Base-by-base conservation (phyloP, 2,888 invertebrate species). In the Mongoloraphidia duomilia region DNA sequence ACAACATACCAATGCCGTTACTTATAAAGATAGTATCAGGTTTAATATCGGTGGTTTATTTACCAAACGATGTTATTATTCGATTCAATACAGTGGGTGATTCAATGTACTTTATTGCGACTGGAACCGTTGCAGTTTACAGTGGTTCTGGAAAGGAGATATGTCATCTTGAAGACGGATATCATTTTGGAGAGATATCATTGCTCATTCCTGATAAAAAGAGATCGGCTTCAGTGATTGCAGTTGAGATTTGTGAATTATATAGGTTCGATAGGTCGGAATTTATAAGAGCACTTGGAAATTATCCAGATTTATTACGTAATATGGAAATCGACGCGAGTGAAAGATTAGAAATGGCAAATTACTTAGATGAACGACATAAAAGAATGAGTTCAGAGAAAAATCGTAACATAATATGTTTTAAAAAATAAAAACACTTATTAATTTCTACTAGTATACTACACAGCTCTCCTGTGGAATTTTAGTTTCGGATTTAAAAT, bases 51-150 rank as follows among this genome's bases (percentile, higher is more conserved):
- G 74, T 76, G 58, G 67, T 75, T 17, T 75, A 70, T 54, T 57
- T 76, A 34, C 66, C 70, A 2, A 73, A 75, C 52, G 76, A 76
- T 54, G 65, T 75, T 2, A 74, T 77, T 39, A 65, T 75, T 1
- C 65, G 68, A 50, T 71, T 68, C 1, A 69, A 71, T 52, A 69
- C 71, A 8, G 58, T 64, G 2, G 76, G 75, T 0, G 65, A 72
- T 50, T 70, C 70, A 46, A 76, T 77, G 76, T 76, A 74, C 56
- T 76, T 76, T 55, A 75, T 77, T 49, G 71, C 71, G 2, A 68
- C 64, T 13, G 77, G 77, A 4, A 73, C 74, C 0, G 75, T 76
- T 2, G 74, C 74, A 0, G 66, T 74, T 48, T 74, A 71, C 53
- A 72, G 73, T 1, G 58, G 61, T 44, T 65, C 67, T 0, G 75